Base-by-base conservation (phyloP, 2,113 vertebrate species). In the Caranx melampygus region DNA sequence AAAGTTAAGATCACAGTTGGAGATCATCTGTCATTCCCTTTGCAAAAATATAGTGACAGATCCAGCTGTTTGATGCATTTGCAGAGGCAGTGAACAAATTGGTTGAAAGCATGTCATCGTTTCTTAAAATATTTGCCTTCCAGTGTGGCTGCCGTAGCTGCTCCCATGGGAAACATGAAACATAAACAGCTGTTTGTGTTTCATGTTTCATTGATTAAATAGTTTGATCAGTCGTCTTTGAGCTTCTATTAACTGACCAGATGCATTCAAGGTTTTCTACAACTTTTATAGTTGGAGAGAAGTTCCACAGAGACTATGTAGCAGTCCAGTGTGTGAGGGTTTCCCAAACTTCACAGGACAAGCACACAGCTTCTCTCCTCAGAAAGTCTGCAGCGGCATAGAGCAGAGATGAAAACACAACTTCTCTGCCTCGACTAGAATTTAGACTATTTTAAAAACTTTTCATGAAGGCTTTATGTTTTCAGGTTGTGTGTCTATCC, bases 181-280 rank as follows among this genome's bases (percentile, higher is more conserved):
- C 44, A 35, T 34, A 34, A 52, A 58, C 42, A 77, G 34, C 65
- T 78, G 64, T 69, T 20, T 26, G 26, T 26, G 26, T 26, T 26
- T 26, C 26, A 26, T 26, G 26, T 26, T 26, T n/a, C n/a, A n/a
- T n/a, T 26, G 42, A 4, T n/a, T 60, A 60, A 77, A 40, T 77
- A 55, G 34, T 77, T 65, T 0, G 13, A 42, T 60, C n/a, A 60
- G 34, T 12, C 21, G 45, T 49, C 26, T 60, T 37, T 52, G 45
- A 51, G 64, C 15, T 37, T 14, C 6, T 20, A 15, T 37, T 51
- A 15, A 47, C 40, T 49, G 10, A n/a, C 11, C 64, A 68, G 64
- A 61, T 70, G 35, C 3, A 1, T 45, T 66, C 14, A 37, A 40
- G 34, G 44, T 33, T 47, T 15, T 66, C 31, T 14, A 13, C 5